A percentile compares a stretch with the other conserved stretches of the same genome.
Conservation (phyloP, 2,113 vertebrate species). For the Indicator indicator region DNA sequence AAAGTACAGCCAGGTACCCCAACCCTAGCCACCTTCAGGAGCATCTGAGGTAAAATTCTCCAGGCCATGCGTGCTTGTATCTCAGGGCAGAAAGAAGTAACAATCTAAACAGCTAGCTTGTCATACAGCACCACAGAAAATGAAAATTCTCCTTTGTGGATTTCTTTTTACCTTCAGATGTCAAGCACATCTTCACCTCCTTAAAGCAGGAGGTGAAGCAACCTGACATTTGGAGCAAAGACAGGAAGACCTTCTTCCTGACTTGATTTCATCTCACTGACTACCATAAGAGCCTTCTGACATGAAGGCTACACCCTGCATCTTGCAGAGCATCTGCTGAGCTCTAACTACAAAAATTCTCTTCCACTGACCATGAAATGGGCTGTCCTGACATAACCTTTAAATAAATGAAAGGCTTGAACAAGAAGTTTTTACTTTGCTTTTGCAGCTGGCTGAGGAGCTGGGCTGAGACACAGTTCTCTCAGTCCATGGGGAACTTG, state of each 20-base stretch:
- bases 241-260: neutral
- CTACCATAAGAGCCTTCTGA: neutral
- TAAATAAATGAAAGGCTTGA: neutral
- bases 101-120: neutral
- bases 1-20: neutral
- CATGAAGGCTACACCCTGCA: neutral
- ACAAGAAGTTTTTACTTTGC: neutral
- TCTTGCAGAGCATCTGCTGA: neutral
- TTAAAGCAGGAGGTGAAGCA: neutral
- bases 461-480: neutral
- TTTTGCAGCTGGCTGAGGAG: neutral
- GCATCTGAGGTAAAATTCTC: too few species aligned
- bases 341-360: neutral
- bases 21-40: neutral
- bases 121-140: neutral
- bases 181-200: too few species aligned
- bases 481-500: neutral
- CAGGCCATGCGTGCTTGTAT: neutral
- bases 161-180: neutral
- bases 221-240: neutral
- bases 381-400: neutral
- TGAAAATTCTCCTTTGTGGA: neutral
- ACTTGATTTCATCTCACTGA: neutral
- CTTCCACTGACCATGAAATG: neutral
- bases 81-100: neutral